phyloP scores from a whole-genome alignment of 1,140 invertebrate genomes.

The Drosophila pachea region DNA sequence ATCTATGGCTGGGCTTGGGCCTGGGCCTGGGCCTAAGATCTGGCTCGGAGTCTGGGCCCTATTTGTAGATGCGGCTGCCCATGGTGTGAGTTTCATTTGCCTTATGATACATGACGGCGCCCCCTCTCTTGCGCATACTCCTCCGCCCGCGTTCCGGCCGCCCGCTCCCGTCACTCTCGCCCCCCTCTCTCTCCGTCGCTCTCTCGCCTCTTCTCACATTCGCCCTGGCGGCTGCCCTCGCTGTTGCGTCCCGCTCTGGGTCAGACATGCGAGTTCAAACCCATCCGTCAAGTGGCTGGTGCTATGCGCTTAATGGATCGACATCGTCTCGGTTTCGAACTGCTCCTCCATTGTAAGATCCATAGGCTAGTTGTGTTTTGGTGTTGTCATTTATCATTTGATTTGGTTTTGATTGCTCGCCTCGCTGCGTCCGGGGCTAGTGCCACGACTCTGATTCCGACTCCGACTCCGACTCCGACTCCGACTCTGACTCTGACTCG shows the following conservation, averaged over 20 bases:
- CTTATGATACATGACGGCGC: slow-evolving; percentile 56
- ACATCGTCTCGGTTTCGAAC: slow-evolving; percentile 50
- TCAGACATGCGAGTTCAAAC: slow-evolving; percentile 78
- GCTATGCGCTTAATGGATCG: slow-evolving; percentile 73
- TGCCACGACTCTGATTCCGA: not conserved
- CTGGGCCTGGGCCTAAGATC: too few species aligned
- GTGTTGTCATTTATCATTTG: slow-evolving; percentile 78
- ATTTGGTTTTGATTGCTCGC: slow-evolving; percentile 68
- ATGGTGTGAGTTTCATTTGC: slow-evolving; percentile 69
- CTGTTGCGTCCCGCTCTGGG: slow-evolving; percentile 45
- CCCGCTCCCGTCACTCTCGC: slow-evolving; percentile 16
- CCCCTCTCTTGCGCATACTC: slow-evolving; percentile 5
- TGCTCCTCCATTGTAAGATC: slow-evolving; percentile 42
- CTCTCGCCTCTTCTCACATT: slow-evolving; percentile 19
- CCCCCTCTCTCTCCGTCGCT: slow-evolving; percentile 27
- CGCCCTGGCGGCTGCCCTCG: not conserved
- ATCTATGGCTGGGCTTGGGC: slow-evolving; percentile 10
- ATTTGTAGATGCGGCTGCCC: slow-evolving; percentile 44
- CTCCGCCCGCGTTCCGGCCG: too few species aligned
- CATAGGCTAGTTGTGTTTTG: slow-evolving; percentile 70
- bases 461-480: not conserved
- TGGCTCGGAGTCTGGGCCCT: slow-evolving; percentile 29
- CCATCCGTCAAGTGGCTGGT: slow-evolving; percentile 75
- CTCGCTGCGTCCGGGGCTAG: slow-evolving; percentile 1
- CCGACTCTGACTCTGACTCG: slow-evolving; percentile 8